Conservation (phyloP, 2,113 vertebrate species). For the Cacatua alba region DNA sequence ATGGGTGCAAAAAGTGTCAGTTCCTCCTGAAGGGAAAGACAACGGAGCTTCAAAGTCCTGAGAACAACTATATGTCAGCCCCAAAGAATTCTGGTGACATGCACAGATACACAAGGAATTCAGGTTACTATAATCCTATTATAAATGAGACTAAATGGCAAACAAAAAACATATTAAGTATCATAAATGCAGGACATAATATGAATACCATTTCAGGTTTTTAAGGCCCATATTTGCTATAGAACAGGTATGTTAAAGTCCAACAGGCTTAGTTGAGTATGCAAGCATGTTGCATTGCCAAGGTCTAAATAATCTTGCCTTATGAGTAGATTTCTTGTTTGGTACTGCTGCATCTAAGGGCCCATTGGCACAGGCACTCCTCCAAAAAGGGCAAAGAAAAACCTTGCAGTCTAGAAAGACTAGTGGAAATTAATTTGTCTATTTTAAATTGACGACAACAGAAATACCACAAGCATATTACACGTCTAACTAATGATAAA, state of each 20-base stretch:
- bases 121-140: neutral
- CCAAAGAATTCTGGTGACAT: neutral
- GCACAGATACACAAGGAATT: neutral
- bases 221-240: neutral
- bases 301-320: neutral
- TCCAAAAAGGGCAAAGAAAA: neutral
- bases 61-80: neutral
- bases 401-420: accelerated
- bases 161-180: neutral
- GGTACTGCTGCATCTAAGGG: neutral
- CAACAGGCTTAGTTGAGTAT: neutral
- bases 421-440: neutral
- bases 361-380: neutral
- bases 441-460: neutral
- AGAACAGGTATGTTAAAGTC: neutral
- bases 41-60: neutral
- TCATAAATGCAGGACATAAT: neutral
- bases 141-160: neutral
- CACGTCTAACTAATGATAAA: neutral
- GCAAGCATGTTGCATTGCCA: neutral
- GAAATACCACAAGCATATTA: neutral
- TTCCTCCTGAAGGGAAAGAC: neutral
- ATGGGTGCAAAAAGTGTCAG: neutral
- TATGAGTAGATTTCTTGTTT: neutral
- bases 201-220: neutral